These are phyloP conservation scores for Aquatica leii DNA, from an alignment of 2,888 invertebrate species.

Conservation along the genomic window DNA sequence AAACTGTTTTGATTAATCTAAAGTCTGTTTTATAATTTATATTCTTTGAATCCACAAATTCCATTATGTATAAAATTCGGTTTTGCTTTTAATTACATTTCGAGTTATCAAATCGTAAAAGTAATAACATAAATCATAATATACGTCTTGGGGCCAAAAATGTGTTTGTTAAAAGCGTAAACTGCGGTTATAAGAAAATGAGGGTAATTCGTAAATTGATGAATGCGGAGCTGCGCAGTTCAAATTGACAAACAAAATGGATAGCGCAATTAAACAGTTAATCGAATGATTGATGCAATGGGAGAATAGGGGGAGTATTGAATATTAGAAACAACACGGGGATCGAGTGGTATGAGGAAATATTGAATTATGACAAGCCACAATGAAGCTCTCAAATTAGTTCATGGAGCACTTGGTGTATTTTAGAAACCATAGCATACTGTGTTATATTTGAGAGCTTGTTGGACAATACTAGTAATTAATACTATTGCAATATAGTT, in stretches of 20 bases:
- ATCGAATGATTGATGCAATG: constrained; percentile 60
- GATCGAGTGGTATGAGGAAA: constrained; percentile 30
- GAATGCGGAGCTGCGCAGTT: constrained; percentile 55
- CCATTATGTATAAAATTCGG: constrained; percentile 17
- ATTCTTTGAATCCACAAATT: constrained; percentile 4
- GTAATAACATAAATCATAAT: constrained; percentile 40
- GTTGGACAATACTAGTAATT: constrained; percentile 41
- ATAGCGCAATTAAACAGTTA: constrained; percentile 60
- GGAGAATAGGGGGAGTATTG: constrained; percentile 41
- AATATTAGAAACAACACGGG: constrained; percentile 39
- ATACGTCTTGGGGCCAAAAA: constrained; percentile 33
- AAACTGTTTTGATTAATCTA: background rate
- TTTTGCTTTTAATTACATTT: constrained; percentile 26
- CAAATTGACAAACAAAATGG: constrained; percentile 59
- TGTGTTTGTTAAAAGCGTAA: constrained; percentile 32
- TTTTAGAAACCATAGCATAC: constrained; percentile 38
- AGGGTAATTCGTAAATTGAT: constrained; percentile 55
- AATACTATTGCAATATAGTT: constrained; percentile 42
- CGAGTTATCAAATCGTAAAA: constrained; percentile 25
- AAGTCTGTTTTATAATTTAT: constrained; percentile 13
- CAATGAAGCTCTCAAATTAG: constrained; percentile 53
- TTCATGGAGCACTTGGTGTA: constrained; percentile 47
- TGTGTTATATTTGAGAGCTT: constrained; percentile 34
- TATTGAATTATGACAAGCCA: constrained; percentile 53
- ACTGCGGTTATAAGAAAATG: constrained; percentile 46